Evolutionary conservation across 2,797 vertebrate species (phyloP).

Genomic region (Lerista edwardsae): DNA sequence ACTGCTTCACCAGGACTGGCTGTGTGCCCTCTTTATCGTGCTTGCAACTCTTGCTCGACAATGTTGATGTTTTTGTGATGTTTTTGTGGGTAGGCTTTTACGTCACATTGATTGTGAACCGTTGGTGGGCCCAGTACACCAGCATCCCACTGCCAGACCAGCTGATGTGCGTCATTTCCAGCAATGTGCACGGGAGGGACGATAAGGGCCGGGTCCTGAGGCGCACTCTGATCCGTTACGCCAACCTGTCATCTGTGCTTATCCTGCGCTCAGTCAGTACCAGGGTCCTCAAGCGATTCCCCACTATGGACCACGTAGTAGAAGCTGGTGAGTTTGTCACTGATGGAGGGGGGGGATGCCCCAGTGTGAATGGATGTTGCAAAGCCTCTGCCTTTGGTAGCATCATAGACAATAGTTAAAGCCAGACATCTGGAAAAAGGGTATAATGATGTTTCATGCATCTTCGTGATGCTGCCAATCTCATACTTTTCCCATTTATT

Average conservation of each 20-base stretch:
- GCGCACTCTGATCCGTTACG: conserved; percentile 87
- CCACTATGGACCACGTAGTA: conserved; percentile 86
- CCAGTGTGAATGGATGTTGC: not conserved
- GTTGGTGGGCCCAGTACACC: conserved; percentile 94
- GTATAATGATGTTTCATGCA: not conserved
- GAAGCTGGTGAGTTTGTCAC: conserved; percentile 80
- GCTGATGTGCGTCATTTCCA: conserved; percentile 91
- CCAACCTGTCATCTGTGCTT: conserved; percentile 88
- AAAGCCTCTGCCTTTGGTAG: not conserved
- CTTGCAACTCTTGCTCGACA: not conserved
- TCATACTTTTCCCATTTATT: not conserved
- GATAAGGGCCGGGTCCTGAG: conserved; percentile 85
- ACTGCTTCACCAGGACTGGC: not conserved
- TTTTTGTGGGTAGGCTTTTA: conserved; percentile 83
- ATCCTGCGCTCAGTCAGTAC: conserved; percentile 91
- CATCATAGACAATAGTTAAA: not conserved
- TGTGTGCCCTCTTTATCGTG: not conserved
- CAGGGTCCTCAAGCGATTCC: conserved; percentile 86
- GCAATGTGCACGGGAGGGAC: conserved; percentile 86
- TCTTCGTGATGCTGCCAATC: not conserved
- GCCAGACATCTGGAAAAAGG: no score
- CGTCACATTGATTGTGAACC: conserved; percentile 85
- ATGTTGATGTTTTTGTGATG: not conserved
- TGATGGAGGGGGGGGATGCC: no score
- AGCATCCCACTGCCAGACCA: conserved; percentile 91